Percentiles rank a stretch among this genome's conserved stretches.
Conservation (phyloP, 2,888 invertebrate species). For the Chalcis sispes region DNA sequence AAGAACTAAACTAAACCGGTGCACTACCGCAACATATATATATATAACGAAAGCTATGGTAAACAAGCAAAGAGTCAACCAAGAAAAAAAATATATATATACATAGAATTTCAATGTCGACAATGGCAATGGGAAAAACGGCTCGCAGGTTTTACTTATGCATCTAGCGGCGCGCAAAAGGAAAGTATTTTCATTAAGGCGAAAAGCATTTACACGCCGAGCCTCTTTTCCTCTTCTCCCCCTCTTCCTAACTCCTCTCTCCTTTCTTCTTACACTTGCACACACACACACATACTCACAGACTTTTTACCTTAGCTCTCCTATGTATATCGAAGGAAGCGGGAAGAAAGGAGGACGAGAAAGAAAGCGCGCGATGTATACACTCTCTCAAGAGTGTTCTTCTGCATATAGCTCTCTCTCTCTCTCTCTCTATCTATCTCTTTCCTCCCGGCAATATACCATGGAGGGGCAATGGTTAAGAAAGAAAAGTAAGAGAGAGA, state of each 20-base stretch:
- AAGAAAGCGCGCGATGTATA: conserved; percentile 37
- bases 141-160: not conserved
- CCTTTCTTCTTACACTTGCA: too few species aligned
- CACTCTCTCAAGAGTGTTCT: conserved; percentile 2
- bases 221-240: too few species aligned
- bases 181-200: conserved; percentile 55
- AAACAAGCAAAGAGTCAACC: too few species aligned
- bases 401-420: too few species aligned
- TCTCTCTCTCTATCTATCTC: too few species aligned
- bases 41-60: too few species aligned
- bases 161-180: conserved; percentile 31
- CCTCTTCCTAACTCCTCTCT: too few species aligned
- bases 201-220: conserved; percentile 50
- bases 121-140: conserved; percentile 37
- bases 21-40: too few species aligned
- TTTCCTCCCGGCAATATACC: too few species aligned
- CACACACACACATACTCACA: too few species aligned
- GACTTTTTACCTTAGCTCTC: conserved; percentile 27
- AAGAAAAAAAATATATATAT: not conserved
- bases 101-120: too few species aligned
- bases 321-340: conserved; percentile 46
- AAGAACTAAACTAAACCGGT: too few species aligned
- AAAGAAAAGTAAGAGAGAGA: not conserved
- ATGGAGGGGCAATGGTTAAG: conserved; percentile 21
- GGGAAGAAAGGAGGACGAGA: conserved; percentile 53